These are phyloP conservation scores for Poecilia gillii DNA, from an alignment of 2,797 vertebrate genomes.

Conservation along the genomic window DNA sequence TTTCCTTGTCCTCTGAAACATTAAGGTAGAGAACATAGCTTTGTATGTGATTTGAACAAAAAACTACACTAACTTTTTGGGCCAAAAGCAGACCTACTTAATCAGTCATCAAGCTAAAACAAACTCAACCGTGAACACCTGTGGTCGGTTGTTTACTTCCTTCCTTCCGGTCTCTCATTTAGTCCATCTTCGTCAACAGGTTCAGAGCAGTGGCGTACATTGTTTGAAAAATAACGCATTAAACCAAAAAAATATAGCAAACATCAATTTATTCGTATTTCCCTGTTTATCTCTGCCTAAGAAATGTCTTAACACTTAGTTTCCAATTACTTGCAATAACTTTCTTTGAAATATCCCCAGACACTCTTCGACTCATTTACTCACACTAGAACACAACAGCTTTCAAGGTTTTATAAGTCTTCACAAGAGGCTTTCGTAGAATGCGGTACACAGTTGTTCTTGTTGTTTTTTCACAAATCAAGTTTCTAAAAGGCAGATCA, in stretches of 20 bases:
- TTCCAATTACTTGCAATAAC: background rate
- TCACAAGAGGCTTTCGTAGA: background rate
- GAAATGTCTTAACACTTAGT: background rate
- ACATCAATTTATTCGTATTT: conserved; percentile 9
- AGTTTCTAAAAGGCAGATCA: background rate
- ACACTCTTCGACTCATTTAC: background rate
- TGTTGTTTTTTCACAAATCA: background rate
- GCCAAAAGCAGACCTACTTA: background rate
- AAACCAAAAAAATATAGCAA: background rate
- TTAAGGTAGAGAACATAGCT: background rate
- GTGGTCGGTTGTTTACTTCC: conserved; percentile 15
- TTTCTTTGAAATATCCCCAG: background rate
- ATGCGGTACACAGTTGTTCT: background rate
- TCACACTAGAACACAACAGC: background rate
- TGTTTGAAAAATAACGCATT: background rate
- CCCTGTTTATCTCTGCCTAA: background rate
- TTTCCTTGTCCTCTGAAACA: background rate
- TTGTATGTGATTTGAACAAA: background rate
- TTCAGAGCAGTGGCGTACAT: background rate
- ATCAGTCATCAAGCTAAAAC: no score
- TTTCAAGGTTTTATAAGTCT: background rate
- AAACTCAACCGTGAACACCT: background rate
- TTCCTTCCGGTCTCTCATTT: conserved; percentile 14
- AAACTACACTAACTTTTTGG: background rate
- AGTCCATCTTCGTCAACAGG: background rate